Base-by-base conservation (phyloP, 1,140 invertebrate genomes). In the Zelostemma sp. region DNA sequence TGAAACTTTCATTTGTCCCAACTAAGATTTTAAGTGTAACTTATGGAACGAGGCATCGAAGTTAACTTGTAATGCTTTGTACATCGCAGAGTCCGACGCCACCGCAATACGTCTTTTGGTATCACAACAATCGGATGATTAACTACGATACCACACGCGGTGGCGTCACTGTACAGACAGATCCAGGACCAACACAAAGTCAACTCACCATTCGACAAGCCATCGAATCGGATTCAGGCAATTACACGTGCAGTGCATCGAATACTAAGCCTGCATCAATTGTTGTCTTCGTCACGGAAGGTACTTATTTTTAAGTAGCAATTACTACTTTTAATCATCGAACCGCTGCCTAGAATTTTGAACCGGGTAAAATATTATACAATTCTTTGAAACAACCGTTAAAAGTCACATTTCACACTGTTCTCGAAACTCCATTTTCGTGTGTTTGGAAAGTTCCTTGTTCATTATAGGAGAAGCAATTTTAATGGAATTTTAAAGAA, bases 71-170 rank as follows among this genome's bases (percentile, higher is more conserved):
- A 15, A n/a, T 74, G 69, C 61, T 55, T 57, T 61, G 51, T 65
- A 69, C 21, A 46, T 89, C 88, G 9, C 88, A 95, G 93, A 95
- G 93, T 80, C 93, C 93, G 33, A 93, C 92, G 71, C 93, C 93
- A 46, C 94, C 94, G 16, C 93, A 95, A 81, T 95, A 93, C 86
- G 93, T 95, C 46, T 95, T 95, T 86, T 95, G 93, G 94, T 95
- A 93, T 85, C 94, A 95, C 85, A 95, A 96, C 86, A 92, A 94
- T 77, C 90, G 92, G 53, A 95, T 96, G 92, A 95, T 96, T 86
- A 96, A 96, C 87, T 96, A 95, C 81, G 94, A 96, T 83, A 93
- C 91, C 25, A 89, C 91, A 1, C 88, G 94, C 45, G 92, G 93
- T 40, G 94, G 93, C 53, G 94, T 96, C 63, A 91, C 89, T 53